phyloP scores from a whole-genome alignment of 2,113 vertebrate genomes.

The Cynocephalus volans region DNA sequence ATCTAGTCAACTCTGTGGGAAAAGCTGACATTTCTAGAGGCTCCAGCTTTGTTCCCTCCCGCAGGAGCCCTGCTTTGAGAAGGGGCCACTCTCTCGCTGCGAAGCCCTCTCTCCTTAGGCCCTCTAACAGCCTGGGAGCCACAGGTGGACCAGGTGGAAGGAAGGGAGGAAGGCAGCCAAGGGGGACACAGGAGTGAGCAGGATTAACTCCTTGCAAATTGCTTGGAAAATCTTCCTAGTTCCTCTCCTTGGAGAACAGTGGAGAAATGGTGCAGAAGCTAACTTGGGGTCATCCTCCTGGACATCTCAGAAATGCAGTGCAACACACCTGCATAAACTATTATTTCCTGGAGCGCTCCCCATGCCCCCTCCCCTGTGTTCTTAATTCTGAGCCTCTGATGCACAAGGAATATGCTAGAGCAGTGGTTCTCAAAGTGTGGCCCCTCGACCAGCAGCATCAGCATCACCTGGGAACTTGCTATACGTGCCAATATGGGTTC shows the following conservation, averaged over 20 bases:
- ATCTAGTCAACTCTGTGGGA: constrained; percentile 45
- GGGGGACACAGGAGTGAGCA: background rate
- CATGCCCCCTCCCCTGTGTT: background rate
- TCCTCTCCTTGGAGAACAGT: background rate
- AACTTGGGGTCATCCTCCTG: background rate
- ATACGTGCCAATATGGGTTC: background rate
- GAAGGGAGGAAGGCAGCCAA: background rate
- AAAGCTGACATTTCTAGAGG: constrained; percentile 66
- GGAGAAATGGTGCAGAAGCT: background rate
- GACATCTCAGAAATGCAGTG: background rate
- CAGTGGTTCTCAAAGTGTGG: background rate
- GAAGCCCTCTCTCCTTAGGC: background rate
- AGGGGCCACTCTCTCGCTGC: background rate
- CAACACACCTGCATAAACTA: accelerated
- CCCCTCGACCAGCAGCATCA: background rate
- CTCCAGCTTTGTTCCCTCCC: background rate
- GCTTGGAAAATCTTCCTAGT: background rate
- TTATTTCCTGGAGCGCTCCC: background rate
- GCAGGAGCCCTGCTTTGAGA: constrained; percentile 49
- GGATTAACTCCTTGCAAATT: background rate
- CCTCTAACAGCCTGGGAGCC: background rate
- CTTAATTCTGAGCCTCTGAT: background rate
- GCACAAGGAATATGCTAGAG: background rate
- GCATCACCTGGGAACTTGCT: background rate
- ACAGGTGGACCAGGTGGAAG: background rate